Conservation (phyloP, 2,113 vertebrate species). For the Hassar affinis region DNA sequence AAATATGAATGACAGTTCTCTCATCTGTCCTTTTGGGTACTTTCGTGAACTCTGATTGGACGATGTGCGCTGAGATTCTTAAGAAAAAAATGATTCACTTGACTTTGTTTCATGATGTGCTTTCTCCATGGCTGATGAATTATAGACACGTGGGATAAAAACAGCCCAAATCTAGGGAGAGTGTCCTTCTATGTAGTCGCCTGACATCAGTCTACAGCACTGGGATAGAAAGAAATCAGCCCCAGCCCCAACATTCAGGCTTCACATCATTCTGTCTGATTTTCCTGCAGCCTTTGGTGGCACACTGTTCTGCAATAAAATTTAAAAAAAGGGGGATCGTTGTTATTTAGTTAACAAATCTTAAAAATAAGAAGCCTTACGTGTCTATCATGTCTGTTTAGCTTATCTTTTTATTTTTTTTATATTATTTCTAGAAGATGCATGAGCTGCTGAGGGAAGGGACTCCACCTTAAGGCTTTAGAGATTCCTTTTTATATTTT, state of each 20-base stretch:
- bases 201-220: background rate
- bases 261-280: background rate
- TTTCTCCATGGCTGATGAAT: background rate
- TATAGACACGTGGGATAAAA: background rate
- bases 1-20: background rate
- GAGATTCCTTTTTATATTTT: too few species aligned
- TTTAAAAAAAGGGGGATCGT: too few species aligned
- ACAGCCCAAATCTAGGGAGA: background rate
- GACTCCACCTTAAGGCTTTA: background rate
- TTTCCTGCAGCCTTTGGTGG: background rate
- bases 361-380: too few species aligned
- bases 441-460: too few species aligned
- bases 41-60: background rate
- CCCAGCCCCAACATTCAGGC: background rate
- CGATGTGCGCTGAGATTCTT: background rate
- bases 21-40: background rate
- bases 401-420: too few species aligned
- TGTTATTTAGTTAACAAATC: too few species aligned
- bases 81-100: too few species aligned
- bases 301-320: background rate
- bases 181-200: background rate
- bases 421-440: too few species aligned
- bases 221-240: constrained; percentile 4
- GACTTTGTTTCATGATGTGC: background rate
- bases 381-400: background rate